Percentiles rank a stretch among this genome's conserved stretches.
These are phyloP conservation scores for Ischnura elegans DNA, from an alignment of 2,888 invertebrate species.

Conservation along the genomic window DNA sequence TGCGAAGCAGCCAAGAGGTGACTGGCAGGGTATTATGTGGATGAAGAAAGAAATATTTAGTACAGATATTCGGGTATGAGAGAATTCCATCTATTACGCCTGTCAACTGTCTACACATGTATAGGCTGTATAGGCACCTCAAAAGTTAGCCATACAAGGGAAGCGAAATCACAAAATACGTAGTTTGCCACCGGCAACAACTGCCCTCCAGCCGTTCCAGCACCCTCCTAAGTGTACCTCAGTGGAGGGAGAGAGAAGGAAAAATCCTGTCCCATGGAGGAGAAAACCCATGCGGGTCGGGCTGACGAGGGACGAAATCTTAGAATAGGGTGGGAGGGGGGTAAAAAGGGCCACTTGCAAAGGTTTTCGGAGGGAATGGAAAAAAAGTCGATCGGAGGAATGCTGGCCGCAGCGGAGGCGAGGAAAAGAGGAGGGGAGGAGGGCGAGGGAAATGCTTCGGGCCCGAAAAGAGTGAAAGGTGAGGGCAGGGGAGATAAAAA, in stretches of 20 bases:
- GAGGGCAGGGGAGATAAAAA: constrained; percentile 1
- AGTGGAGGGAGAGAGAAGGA: too few species aligned
- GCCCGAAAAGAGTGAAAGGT: constrained; percentile 11
- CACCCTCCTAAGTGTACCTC: neutral
- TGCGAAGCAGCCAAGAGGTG: too few species aligned
- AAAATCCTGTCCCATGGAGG: neutral
- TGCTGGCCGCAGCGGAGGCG: neutral
- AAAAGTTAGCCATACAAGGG: too few species aligned
- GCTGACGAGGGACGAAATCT: neutral
- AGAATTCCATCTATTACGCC: too few species aligned
- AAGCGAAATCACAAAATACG: too few species aligned
- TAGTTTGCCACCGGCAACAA: too few species aligned
- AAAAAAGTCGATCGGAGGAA: constrained; percentile 36
- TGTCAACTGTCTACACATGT: too few species aligned
- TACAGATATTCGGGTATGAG: too few species aligned
- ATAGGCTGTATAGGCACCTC: too few species aligned
- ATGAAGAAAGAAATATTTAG: too few species aligned
- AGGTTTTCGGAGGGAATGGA: neutral
- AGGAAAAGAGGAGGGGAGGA: neutral
- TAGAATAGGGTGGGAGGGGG: neutral
- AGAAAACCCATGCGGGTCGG: neutral
- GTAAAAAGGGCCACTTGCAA: constrained; percentile 15
- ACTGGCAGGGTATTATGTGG: too few species aligned
- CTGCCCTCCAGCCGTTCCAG: too few species aligned
- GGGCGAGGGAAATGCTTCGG: neutral